Base-by-base conservation (phyloP, 2,888 invertebrate species). In the Smittia sp. region DNA sequence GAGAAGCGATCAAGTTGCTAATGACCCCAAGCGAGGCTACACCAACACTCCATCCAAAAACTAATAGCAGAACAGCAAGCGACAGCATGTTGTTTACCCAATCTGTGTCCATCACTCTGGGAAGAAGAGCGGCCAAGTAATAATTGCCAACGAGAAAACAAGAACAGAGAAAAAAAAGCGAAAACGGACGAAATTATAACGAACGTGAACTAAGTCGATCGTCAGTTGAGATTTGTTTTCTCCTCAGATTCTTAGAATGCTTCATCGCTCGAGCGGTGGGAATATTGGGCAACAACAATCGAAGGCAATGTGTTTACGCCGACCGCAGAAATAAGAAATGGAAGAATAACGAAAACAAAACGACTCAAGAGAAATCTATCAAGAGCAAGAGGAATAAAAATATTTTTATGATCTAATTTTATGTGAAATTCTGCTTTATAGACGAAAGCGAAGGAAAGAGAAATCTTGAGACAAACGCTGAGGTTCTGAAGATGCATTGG, bases 351-450 rank as follows among this genome's bases (percentile, higher is more conserved):
- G 58, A 67, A 54, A 58, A 39, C 18, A 72, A 58, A 62, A 39
- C 58, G 20, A 15, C 6, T 18, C 13, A 72, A 62, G 52, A 72
- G 62, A 66, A 74, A 67, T 67, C 67, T 67, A 74, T 67, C 67
- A 38, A 74, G 63, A 73, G 52, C 22, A 76, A 75, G 76, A 75
- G 46, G 15, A 69, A 66, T 32, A 73, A 74, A 69, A 69, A 73
- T n/a, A 25, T 74, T 11, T 67, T 73, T 38, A 58, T 74, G 58
- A 54, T 68, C 63, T 27, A 74, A 63, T 70, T 74, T 52, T 65
- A 58, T 25, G 15, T 7, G 22, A 46, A 72, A 73, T 65, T 66
- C 15, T 75, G 41, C 68, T 75, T 11, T 58, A 13, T 27, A 46
- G 46, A 46, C 46, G 46, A 46, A 46, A n/a, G 39, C 9, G 24